Evolutionary conservation across 1,140 invertebrate species (phyloP).

Genomic region (Paraescarpia echinospica): DNA sequence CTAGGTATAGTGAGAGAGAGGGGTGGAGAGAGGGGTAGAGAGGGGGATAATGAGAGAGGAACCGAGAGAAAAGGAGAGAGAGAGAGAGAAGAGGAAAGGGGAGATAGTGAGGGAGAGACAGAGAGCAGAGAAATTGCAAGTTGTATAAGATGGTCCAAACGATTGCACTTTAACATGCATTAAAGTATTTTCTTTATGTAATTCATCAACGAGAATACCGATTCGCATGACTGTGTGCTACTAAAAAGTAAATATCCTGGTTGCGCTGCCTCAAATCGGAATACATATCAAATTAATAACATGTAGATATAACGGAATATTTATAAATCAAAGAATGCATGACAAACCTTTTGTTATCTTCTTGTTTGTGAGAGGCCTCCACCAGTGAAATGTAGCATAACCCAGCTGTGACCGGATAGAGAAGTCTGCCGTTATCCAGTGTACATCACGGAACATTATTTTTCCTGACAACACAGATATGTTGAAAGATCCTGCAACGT

Average conservation of each 20-base stretch:
- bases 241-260: no score
- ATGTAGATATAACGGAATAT: neutral
- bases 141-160: no score
- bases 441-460: constrained; percentile 96
- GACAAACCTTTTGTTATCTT: constrained; percentile 85
- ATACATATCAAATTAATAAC: neutral
- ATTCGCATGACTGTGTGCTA: no score
- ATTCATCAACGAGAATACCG: no score
- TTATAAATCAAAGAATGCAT: neutral
- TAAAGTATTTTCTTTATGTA: no score
- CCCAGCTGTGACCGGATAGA: constrained; percentile 93
- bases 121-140: no score
- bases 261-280: neutral
- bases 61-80: no score
- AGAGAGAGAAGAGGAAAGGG: no score
- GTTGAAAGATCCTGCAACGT: constrained; percentile 80
- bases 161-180: no score
- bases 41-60: no score
- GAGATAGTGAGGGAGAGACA: no score
- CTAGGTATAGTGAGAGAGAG: constrained; percentile 11
- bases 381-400: constrained; percentile 96
- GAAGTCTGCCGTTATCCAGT: constrained; percentile 93
- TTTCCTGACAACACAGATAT: constrained; percentile 94
- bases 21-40: no score
- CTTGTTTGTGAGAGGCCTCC: constrained; percentile 89